Percentiles rank a stretch among this genome's conserved stretches.
These are phyloP conservation scores for Varanus salvator DNA, from an alignment of 2,113 vertebrate species.

Conservation along the genomic window DNA sequence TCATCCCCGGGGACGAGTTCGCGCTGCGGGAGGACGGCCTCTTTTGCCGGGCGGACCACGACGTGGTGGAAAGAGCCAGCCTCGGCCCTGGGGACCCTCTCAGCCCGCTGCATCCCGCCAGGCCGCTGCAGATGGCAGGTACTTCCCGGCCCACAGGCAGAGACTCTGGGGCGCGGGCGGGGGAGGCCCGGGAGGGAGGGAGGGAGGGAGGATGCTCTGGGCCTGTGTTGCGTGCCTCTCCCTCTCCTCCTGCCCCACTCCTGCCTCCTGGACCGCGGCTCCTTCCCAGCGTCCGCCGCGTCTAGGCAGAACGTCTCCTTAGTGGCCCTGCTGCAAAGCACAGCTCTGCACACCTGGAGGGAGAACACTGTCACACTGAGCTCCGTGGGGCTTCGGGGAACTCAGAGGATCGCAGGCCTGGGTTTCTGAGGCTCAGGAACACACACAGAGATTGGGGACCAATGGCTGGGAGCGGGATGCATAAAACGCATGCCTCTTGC, in stretches of 20 bases:
- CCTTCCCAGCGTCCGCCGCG: neutral
- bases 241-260: neutral
- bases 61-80: constrained; percentile 94
- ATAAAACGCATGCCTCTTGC: too few relatives aligned
- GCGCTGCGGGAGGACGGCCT: constrained; percentile 95
- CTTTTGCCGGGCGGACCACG: constrained; percentile 96
- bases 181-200: accelerated
- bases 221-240: neutral
- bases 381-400: too few relatives aligned
- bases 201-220: accelerated
- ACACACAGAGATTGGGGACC: neutral
- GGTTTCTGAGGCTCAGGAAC: too few relatives aligned
- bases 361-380: too few relatives aligned
- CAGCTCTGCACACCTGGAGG: too few relatives aligned
- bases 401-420: too few relatives aligned
- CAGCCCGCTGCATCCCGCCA: constrained; percentile 91
- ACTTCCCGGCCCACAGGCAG: constrained; percentile 56
- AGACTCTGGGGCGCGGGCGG: neutral
- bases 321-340: neutral
- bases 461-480: neutral
- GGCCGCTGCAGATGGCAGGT: constrained; percentile 99
- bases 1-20: constrained; percentile 98
- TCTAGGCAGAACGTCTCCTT: neutral
- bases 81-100: constrained; percentile 90
- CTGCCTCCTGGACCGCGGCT: neutral